A percentile compares a stretch with the other conserved stretches of the same genome.
Conservation (phyloP, 2,888 invertebrate genomes). For the Stictocephala bisonia region DNA sequence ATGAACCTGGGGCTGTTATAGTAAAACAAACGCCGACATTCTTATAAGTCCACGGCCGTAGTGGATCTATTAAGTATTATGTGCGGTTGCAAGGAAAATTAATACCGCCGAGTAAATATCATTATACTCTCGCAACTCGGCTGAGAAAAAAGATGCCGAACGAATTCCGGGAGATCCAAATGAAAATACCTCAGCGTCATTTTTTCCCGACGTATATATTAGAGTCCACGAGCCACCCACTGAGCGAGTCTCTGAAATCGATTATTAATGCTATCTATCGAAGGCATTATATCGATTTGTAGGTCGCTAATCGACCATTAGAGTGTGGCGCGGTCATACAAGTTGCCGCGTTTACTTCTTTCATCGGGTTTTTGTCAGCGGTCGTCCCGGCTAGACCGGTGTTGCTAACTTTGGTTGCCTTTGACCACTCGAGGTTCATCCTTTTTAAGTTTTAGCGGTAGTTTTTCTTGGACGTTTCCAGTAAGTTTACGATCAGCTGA, state of each 20-base stretch:
- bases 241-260: constrained; percentile 27
- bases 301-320: constrained; percentile 17
- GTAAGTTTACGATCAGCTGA: too few species aligned
- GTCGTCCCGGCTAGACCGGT: too few species aligned
- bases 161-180: constrained; percentile 39
- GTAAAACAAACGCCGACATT: constrained; percentile 20
- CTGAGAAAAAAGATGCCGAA: constrained; percentile 32
- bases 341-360: neutral
- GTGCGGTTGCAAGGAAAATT: constrained; percentile 22
- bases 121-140: constrained; percentile 22
- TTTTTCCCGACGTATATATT: constrained; percentile 43
- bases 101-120: constrained; percentile 41
- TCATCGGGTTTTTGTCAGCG: neutral
- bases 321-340: constrained; percentile 26
- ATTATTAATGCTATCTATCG: constrained; percentile 42
- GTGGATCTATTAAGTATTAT: constrained; percentile 39
- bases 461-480: too few species aligned
- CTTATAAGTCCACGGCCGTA: neutral
- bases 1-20: too few species aligned
- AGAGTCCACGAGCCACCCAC: constrained; percentile 43
- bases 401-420: too few species aligned
- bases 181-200: constrained; percentile 42
- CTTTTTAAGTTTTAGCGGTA: too few species aligned
- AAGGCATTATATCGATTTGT: constrained; percentile 38
- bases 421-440: too few species aligned